These are phyloP conservation scores for Catharus fuscescens DNA, from an alignment of 2,113 vertebrate species.

Conservation along the genomic window DNA sequence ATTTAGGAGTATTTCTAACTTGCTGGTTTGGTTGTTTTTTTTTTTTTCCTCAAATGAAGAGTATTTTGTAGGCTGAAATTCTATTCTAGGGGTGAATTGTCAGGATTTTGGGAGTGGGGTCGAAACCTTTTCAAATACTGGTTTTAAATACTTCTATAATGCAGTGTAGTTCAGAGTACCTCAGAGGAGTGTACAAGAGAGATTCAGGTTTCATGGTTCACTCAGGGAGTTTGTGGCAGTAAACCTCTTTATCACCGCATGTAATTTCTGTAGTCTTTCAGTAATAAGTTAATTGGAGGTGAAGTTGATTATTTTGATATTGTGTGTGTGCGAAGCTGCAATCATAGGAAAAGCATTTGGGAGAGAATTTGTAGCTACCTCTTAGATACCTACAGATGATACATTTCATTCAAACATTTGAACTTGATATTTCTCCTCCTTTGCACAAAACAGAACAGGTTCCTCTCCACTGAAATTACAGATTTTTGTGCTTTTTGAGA, in stretches of 20 bases:
- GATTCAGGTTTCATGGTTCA: background rate
- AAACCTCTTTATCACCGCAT: background rate
- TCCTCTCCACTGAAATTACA: background rate
- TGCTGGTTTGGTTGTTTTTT: background rate
- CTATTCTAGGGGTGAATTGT: background rate
- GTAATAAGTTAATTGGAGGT: background rate
- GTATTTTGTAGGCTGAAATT: background rate
- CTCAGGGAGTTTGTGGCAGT: background rate
- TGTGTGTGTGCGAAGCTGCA: background rate
- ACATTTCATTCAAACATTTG: background rate
- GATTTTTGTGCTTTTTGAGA: background rate
- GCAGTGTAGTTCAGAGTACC: background rate
- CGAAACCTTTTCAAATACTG: background rate
- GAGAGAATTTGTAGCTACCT: background rate
- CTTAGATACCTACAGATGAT: background rate
- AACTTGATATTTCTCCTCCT: background rate
- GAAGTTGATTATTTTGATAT: background rate
- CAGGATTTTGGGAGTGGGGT: background rate
- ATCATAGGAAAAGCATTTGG: background rate
- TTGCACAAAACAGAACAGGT: background rate
- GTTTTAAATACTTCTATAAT: background rate
- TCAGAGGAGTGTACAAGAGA: background rate
- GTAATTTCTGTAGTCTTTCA: background rate
- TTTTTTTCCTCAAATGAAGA: background rate
- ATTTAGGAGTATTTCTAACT: background rate